Evolutionary conservation across 2,113 vertebrate genomes (phyloP).

Genomic region (Aramus guarauna): DNA sequence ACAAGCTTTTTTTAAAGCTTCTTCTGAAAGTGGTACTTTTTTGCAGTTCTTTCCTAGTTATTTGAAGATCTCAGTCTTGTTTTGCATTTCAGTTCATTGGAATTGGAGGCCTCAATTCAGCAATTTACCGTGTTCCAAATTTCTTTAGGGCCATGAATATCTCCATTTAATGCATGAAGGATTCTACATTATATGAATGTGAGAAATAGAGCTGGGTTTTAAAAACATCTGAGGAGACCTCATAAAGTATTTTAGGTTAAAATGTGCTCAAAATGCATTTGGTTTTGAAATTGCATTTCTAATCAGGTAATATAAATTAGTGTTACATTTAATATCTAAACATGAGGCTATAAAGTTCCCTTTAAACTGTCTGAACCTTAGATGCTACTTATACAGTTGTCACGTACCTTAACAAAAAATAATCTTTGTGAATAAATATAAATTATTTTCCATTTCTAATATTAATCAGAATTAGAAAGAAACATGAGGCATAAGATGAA

Average conservation of each 20-base stretch:
- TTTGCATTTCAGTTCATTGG: not conserved
- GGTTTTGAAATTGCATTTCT: not conserved
- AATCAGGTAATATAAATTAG: not conserved
- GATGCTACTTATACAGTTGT: not conserved
- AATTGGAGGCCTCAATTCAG: not conserved
- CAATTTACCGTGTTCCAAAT: not conserved
- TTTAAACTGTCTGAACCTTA: not conserved
- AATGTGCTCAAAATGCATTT: not conserved
- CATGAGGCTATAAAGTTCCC: not conserved
- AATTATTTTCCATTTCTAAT: not conserved
- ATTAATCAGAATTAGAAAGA: not conserved
- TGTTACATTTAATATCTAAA: not conserved
- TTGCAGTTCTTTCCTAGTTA: not conserved
- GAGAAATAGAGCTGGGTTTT: not conserved
- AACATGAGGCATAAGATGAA: not conserved
- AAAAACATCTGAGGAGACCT: not conserved
- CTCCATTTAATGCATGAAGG: not conserved
- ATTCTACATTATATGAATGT: not conserved
- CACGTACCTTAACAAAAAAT: not conserved
- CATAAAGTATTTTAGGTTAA: not conserved
- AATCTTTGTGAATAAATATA: not conserved
- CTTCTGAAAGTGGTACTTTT: not conserved
- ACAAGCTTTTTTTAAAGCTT: not conserved
- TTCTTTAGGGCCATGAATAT: not conserved
- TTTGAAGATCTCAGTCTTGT: accelerated